Evolutionary conservation across 2,797 vertebrate genomes (phyloP).

Genomic region (Macropodus opercularis): DNA sequence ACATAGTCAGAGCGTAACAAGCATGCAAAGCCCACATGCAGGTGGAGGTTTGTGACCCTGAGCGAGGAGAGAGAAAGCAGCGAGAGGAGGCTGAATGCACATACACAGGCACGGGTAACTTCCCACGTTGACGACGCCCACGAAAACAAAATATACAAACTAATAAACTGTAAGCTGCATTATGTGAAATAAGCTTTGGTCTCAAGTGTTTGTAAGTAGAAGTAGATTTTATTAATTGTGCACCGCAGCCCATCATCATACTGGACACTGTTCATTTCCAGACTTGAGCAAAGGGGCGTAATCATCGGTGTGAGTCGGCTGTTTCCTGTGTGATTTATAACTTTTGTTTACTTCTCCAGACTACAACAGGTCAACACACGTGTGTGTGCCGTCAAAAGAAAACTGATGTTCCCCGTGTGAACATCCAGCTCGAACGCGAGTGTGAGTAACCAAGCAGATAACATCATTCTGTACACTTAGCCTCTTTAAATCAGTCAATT

Average conservation of each 20-base stretch:
- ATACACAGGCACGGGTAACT: no score
- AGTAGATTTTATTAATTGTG: conserved; percentile 53
- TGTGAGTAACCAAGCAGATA: conserved; percentile 62
- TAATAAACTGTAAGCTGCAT: conserved; percentile 10
- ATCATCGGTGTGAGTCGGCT: conserved; percentile 3
- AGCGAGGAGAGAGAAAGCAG: no score
- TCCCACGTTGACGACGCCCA: no score
- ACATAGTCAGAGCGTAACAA: no score
- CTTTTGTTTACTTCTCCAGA: conserved; percentile 31
- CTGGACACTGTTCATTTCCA: conserved; percentile 32
- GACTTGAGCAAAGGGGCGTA: conserved; percentile 24
- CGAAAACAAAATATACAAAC: no score
- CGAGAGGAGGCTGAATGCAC: no score
- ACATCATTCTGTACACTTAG: conserved; percentile 61
- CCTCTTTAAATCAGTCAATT: conserved; percentile 76
- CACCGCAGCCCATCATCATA: conserved; percentile 19
- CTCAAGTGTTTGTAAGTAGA: conserved; percentile 49
- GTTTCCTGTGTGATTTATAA: conserved; percentile 37
- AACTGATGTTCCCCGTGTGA: conserved; percentile 50
- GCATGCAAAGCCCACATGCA: no score
- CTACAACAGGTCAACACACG: conserved; percentile 31
- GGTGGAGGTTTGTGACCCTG: no score
- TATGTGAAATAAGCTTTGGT: conserved; percentile 20
- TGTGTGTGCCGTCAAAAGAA: conserved; percentile 40
- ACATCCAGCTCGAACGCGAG: conserved; percentile 16